Evolutionary conservation across 1,140 invertebrate genomes (phyloP), one percentile per base, ranked within the genome.

Genomic region (Drosophila albomicans): DNA sequence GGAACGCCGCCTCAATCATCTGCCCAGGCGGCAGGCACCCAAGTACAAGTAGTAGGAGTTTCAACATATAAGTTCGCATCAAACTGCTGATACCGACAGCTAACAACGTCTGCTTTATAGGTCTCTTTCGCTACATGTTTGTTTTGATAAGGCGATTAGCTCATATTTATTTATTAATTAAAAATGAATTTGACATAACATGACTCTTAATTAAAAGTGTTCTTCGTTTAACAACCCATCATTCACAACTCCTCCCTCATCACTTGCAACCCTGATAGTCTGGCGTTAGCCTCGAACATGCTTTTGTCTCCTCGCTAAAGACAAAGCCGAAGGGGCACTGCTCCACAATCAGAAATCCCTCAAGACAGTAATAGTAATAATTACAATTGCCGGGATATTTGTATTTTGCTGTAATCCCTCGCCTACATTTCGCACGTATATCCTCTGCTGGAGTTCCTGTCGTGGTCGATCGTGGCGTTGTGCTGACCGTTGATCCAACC

Each of bases 321-420:
- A 69, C 78, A 56, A 76, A 81, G 2, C 71, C 67, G 11, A 91
- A 15, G 13, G 91, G 91, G 57, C 91, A 92, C 45, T 91, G 82
- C 30, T 89, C 84, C 35, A 92, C 78, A 3, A 82, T 41, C 25
- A 92, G 71, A 72, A 65, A 88, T 4, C 91, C 91, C 15, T 82
- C 71, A 0, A 80, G 38, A 46, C 91, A 92, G 46, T 79, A 59
- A 13, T 82, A 91, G 48, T 82, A 92, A 16, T 92, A 92, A 49
- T 92, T 92, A 45, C 91, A 91, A 30, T 92, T 92, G 13, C 79
- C 78, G 5, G 91, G 81, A 66, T 82, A 92, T 8, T 54, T 61
- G 16, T 78, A 87, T 49, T 87, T 88, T 6, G 45, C 32, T 10
- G 78, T 88, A 8, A 89, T 56, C 5, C 85, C 85, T 1, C 43